Evolutionary conservation across 2,113 vertebrate species (phyloP), one percentile per base, ranked within the genome.

Genomic region (Thunnus maccoyii): DNA sequence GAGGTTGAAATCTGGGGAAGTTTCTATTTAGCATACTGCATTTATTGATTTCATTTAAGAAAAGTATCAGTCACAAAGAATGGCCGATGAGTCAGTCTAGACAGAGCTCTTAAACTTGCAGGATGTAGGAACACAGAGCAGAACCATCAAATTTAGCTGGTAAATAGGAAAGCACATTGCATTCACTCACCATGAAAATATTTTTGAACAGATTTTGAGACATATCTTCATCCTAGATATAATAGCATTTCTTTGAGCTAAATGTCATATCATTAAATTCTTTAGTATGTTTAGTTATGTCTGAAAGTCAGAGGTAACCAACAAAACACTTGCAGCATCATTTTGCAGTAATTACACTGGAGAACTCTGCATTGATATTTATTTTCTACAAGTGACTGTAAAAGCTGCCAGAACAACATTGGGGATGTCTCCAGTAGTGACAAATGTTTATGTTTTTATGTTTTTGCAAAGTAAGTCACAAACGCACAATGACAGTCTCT

Each of bases 361-460:
- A 60, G 67, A 80, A 66, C 54, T 70, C 76, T 13, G 54, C 50
- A 61, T 52, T 62, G 64, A 64, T 60, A 70, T 72, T 78, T n/a
- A 61, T 54, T 86, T 70, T 65, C 44, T 51, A 55, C 20, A 72
- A 75, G 62, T 64, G 72, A 52, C 41, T 48, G 60, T 73, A 62
- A 75, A 72, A 82, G 50, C 75, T 82, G 65, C 50, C 74, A 85
- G 36, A 67, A 68, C 44, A 81, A 48, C 66, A 85, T 50, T 52
- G 66, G 47, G 16, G 54, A 58, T 41, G 72, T 83, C 78, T 89
- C 41, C 44, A 78, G 63, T 48, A 66, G 44, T 86, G 70, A 86
- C 78, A 88, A 82, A 85, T 89, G 70, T 86, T 72, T 80, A 57
- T 85, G 67, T 80, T 68, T 72, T 72, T 71, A 54, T 70, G 46